Percentiles rank a stretch among this genome's conserved stretches.
Conservation (phyloP, 2,888 invertebrate genomes). For the Acanthoscelides obtectus region DNA sequence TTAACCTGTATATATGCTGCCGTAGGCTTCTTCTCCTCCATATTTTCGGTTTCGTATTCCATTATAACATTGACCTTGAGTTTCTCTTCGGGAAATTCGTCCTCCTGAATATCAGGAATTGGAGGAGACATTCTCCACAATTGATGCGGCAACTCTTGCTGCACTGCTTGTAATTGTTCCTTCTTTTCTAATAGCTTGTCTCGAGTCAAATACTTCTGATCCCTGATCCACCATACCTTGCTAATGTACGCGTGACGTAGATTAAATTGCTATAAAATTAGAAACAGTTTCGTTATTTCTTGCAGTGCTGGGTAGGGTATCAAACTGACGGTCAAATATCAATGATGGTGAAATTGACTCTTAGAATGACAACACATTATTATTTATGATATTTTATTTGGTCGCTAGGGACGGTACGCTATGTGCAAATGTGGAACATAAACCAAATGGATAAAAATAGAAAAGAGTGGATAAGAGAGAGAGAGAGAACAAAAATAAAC, state of each 20-base stretch:
- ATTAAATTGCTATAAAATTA: conserved; percentile 46
- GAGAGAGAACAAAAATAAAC: no score
- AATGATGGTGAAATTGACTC: no score
- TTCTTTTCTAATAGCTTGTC: conserved; percentile 39
- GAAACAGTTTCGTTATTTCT: no score
- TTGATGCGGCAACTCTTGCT: conserved; percentile 39
- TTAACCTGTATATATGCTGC: background rate
- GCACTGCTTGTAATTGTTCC: conserved; percentile 50
- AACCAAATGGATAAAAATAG: no score
- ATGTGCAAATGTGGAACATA: no score
- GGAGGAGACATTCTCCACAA: conserved; percentile 24
- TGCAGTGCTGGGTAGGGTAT: no score
- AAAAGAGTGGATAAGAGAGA: no score
- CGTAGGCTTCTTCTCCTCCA: background rate
- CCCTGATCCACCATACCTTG: conserved; percentile 45
- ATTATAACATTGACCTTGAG: conserved; percentile 25
- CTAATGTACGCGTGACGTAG: conserved; percentile 51
- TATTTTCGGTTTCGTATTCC: conserved; percentile 13
- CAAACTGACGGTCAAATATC: no score
- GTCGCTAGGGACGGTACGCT: no score
- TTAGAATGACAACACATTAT: no score
- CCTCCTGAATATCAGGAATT: conserved; percentile 24
- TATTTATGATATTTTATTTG: no score
- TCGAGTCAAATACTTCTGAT: conserved; percentile 46
- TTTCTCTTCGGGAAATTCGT: conserved; percentile 34